Percentiles rank a stretch among this genome's conserved stretches.
phyloP scores from a whole-genome alignment of 1,140 invertebrate species.

The Caenorhabditis elegans region DNA sequence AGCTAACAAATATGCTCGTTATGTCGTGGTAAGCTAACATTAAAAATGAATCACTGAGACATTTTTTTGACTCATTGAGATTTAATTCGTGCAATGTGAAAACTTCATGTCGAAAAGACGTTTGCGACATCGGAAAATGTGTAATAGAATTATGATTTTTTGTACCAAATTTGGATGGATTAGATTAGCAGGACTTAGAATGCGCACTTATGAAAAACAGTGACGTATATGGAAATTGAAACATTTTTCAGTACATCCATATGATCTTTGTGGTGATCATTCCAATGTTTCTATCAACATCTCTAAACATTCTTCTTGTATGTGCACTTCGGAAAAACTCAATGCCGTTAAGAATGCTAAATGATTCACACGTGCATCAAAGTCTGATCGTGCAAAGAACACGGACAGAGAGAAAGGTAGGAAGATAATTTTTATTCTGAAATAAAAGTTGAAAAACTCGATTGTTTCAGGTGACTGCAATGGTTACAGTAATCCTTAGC shows the following conservation, averaged over 20 bases:
- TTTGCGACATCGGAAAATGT: too few species aligned
- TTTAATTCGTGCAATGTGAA: too few species aligned
- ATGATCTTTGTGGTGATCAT: constrained; percentile 14
- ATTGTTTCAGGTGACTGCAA: constrained; percentile 9
- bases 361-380: background rate
- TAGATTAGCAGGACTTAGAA: too few species aligned
- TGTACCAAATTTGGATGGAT: too few species aligned
- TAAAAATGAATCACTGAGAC: background rate
- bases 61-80: too few species aligned
- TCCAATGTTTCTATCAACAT: background rate
- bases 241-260: background rate
- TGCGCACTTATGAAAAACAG: background rate
- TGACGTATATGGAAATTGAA: background rate
- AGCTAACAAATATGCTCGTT: constrained; percentile 11
- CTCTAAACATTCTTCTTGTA: background rate
- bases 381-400: constrained; percentile 3
- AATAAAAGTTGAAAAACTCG: background rate
- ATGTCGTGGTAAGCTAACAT: background rate
- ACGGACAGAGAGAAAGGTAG: constrained; percentile 30
- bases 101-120: too few species aligned
- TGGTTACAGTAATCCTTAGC: constrained; percentile 31
- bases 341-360: background rate
- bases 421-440: too few species aligned
- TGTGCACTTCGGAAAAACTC: constrained; percentile 9
- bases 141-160: too few species aligned